Base-by-base conservation (phyloP, 2,888 invertebrate species). In the Macroteleia sp. region DNA sequence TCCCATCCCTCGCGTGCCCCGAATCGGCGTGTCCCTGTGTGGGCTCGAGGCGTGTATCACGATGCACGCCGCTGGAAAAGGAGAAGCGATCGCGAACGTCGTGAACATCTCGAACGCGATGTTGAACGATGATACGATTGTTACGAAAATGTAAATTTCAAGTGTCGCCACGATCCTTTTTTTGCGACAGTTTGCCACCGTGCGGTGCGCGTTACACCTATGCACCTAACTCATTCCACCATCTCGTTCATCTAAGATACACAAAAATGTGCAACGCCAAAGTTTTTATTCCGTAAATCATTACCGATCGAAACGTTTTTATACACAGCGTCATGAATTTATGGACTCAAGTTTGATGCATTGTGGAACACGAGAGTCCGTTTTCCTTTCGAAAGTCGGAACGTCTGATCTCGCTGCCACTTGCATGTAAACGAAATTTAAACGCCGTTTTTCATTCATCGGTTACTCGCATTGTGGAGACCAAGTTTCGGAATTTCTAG, bases 41-140 rank as follows among this genome's bases (percentile, higher is more conserved):
- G 82, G 82, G 79, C 81, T 57, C 36, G 52, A 54, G 46, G 42
- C 57, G 69, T 80, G 78, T 42, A 78, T 71, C 77, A 73, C 62
- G 71, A 73, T 69, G 61, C 71, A 69, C 71, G 74, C 50, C 36
- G 54, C 57, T 36, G 67, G 62, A 74, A 70, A 70, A 67, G 59
- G 64, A 77, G 77, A 75, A 77, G 71, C 66, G 54, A 62, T 71
- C 74, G 69, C 61, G 62, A 52, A 64, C 39, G 39, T 30, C 30
- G 30, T 52, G 75, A 74, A 73, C 77, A 73, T 62, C 69, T 32
- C 42, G 39, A 56, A 57, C 32, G 69, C 62, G 77, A 74, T 73
- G 73, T 78, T 69, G 54, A 73, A 69, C 77, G 67, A 69, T 64
- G 73, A 78, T 73, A 78, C 77, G 77, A 78, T 78, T 78, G 77